A percentile compares a stretch with the other conserved stretches of the same genome.
These are phyloP conservation scores for Isaurus tuberculatus DNA, from an alignment of 92 coral and sea anemone genomes.

Conservation along the genomic window DNA sequence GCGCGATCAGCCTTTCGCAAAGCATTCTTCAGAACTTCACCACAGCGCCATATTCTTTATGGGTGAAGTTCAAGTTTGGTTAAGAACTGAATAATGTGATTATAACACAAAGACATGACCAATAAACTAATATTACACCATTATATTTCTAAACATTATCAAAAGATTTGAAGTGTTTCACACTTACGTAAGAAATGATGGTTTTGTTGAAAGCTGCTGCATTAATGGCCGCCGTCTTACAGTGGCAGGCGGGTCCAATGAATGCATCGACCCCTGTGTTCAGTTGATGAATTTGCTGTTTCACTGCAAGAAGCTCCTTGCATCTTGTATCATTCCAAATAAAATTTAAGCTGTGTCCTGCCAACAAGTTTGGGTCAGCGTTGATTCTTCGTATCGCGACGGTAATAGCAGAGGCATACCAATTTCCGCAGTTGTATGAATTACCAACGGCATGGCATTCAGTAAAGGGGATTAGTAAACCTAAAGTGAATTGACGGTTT, in stretches of 20 bases:
- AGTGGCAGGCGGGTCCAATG: slow-evolving; percentile 72
- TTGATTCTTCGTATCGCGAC: slow-evolving; percentile 67
- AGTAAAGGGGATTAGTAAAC: slow-evolving; percentile 52
- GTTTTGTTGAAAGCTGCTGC: slow-evolving; percentile 83
- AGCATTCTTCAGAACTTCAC: too few relatives aligned
- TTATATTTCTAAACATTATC: not conserved
- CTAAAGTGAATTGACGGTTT: slow-evolving; percentile 46
- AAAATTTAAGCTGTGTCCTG: slow-evolving; percentile 57
- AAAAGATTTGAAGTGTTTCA: not conserved
- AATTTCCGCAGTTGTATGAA: slow-evolving; percentile 48
- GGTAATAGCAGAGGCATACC: slow-evolving; percentile 66
- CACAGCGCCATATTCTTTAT: too few relatives aligned
- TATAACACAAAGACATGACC: not conserved
- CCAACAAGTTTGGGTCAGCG: slow-evolving; percentile 44
- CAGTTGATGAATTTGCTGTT: slow-evolving; percentile 66
- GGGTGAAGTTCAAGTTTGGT: not conserved
- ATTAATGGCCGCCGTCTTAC: slow-evolving; percentile 70
- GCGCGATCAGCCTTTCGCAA: too few relatives aligned
- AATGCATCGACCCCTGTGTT: slow-evolving; percentile 69
- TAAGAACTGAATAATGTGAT: not conserved
- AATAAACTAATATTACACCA: not conserved
- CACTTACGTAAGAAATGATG: slow-evolving; percentile 81
- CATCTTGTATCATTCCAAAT: slow-evolving; percentile 72
- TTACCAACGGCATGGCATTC: slow-evolving; percentile 33
- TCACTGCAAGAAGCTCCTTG: slow-evolving; percentile 55